phyloP scores from a whole-genome alignment of 2,797 vertebrate genomes.

The Macroramphosus scolopax region DNA sequence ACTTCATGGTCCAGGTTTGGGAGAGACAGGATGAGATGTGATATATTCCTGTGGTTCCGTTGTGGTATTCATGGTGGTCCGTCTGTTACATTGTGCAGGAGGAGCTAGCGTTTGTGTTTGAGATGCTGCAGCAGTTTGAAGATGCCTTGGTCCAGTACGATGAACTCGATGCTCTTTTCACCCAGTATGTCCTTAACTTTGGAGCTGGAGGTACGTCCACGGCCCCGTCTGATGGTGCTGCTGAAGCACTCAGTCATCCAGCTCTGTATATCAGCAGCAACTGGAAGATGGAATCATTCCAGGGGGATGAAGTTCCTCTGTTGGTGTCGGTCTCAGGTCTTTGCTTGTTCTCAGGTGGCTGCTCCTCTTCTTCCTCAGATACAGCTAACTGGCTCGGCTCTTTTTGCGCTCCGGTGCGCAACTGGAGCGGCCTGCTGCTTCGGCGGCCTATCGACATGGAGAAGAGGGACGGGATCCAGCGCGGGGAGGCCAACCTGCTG shows the following conservation, averaged over 20 bases:
- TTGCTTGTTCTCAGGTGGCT: not conserved
- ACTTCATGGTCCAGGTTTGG: constrained; percentile 99
- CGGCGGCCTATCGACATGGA: constrained; percentile 98
- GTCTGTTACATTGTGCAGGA: constrained; percentile 77
- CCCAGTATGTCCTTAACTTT: constrained; percentile 97
- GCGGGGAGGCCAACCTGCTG: constrained; percentile 87
- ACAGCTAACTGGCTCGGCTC: constrained; percentile 96
- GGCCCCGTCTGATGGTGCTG: not conserved
- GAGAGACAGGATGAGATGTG: no score
- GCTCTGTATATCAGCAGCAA: no score
- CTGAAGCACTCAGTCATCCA: no score
- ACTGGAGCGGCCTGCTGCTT: constrained; percentile 92
- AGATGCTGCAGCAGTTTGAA: constrained; percentile 99
- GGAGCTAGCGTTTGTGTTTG: constrained; percentile 97
- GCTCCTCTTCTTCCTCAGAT: constrained; percentile 70
- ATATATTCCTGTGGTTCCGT: no score
- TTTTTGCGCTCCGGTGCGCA: constrained; percentile 92
- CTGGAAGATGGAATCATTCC: no score
- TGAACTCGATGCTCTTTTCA: constrained; percentile 97
- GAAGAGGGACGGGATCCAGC: constrained; percentile 92
- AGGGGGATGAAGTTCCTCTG: no score
- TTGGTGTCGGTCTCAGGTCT: no score
- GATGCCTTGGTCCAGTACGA: constrained; percentile 98
- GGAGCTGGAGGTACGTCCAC: constrained; percentile 87
- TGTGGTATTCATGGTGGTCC: constrained; percentile 1